These are phyloP conservation scores for Meloidogyne exigua DNA, from an alignment of 1,140 invertebrate genomes.

Conservation along the genomic window DNA sequence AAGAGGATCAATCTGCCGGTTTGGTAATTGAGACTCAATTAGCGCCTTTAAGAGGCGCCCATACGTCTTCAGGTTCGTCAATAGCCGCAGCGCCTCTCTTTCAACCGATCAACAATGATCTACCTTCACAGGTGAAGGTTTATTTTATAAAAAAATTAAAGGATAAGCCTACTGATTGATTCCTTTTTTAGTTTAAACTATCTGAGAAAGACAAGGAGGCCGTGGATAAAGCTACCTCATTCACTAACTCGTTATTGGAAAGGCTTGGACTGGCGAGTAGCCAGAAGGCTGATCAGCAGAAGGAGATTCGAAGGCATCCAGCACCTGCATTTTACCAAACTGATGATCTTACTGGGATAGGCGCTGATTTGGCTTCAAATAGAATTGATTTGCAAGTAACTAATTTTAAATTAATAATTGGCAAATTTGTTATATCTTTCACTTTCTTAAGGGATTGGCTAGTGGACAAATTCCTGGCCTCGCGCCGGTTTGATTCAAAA, in stretches of 20 bases:
- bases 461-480: slow-evolving; percentile 61
- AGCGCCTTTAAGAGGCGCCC: background rate
- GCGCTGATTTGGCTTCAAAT: slow-evolving; percentile 49
- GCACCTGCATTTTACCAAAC: slow-evolving; percentile 46
- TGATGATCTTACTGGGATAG: slow-evolving; percentile 46
- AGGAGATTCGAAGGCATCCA: slow-evolving; percentile 45
- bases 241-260: slow-evolving; percentile 46
- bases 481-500: slow-evolving; percentile 39
- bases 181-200: slow-evolving; percentile 18
- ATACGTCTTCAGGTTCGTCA: background rate
- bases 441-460: slow-evolving; percentile 48
- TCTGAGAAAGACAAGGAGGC: slow-evolving; percentile 30
- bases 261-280: slow-evolving; percentile 41
- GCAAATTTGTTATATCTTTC: background rate
- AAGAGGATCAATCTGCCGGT: background rate
- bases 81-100: slow-evolving; percentile 28
- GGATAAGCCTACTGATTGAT: background rate
- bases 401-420: background rate
- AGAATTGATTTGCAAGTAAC: slow-evolving; percentile 46
- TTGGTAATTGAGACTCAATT: background rate
- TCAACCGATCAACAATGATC: slow-evolving; percentile 33
- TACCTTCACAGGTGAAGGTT: background rate
- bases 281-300: slow-evolving; percentile 18
- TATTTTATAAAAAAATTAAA: background rate
- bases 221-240: slow-evolving; percentile 42